Conservation (phyloP, 2,113 vertebrate species). For the Coryphaenoides rupestris region DNA sequence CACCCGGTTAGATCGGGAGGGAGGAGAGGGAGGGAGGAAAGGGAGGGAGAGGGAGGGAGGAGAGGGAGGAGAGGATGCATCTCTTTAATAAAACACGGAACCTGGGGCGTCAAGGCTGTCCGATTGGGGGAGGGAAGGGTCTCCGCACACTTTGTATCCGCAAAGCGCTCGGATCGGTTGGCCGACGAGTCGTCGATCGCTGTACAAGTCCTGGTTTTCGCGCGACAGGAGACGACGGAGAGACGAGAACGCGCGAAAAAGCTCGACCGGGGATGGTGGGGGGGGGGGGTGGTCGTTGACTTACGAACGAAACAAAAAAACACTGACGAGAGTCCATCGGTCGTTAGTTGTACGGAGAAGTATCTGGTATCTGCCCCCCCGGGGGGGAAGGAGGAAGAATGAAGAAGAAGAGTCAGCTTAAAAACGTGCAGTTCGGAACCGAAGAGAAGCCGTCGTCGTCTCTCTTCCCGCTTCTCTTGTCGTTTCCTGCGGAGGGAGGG, state of each 20-base stretch:
- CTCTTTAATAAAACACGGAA: constrained; percentile 53
- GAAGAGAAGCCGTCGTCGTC: constrained; percentile 61
- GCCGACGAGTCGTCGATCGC: too few relatives aligned
- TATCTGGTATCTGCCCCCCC: constrained; percentile 67
- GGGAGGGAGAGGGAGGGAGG: not conserved
- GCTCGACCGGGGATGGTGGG: constrained; percentile 29
- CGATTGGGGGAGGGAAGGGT: constrained; percentile 52
- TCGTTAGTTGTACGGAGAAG: constrained; percentile 72
- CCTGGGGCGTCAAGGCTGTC: constrained; percentile 56
- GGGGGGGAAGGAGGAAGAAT: too few relatives aligned
- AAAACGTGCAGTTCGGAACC: constrained; percentile 78
- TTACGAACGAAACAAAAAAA: constrained; percentile 90
- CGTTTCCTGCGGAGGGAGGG: not conserved
- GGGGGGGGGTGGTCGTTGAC: constrained; percentile 55
- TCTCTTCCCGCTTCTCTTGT: constrained; percentile 32
- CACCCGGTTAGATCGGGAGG: constrained; percentile 42
- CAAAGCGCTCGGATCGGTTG: constrained; percentile 34
- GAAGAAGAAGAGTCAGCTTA: constrained; percentile 72
- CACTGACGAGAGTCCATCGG: constrained; percentile 79
- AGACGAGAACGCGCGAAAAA: constrained; percentile 5
- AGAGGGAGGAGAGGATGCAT: constrained; percentile 27
- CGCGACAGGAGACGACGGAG: not conserved
- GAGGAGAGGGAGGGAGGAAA: not conserved
- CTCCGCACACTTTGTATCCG: constrained; percentile 52
- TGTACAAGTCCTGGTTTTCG: constrained; percentile 31